phyloP scores from a whole-genome alignment of 1,140 invertebrate species.

The Drosophila pandora region DNA sequence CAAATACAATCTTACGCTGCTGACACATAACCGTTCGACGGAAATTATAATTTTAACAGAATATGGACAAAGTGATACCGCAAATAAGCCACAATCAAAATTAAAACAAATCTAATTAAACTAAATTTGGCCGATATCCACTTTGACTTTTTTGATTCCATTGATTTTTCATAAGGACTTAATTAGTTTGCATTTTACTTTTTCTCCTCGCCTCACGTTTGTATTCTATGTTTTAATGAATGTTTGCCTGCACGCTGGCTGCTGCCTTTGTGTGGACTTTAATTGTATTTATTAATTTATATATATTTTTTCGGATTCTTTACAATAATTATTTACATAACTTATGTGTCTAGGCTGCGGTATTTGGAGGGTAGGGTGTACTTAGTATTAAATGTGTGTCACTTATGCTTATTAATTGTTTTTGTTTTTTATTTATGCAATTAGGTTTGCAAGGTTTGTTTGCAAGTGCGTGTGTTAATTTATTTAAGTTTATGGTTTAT shows the following conservation, averaged over 20 bases:
- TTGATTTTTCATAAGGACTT: constrained; percentile 50
- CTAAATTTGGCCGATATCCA: constrained; percentile 48
- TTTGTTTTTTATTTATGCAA: constrained; percentile 45
- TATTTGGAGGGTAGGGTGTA: constrained; percentile 77
- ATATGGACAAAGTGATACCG: constrained; percentile 21
- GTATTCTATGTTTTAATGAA: constrained; percentile 61
- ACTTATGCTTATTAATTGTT: constrained; percentile 76
- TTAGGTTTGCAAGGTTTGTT: constrained; percentile 50
- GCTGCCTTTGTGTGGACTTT: constrained; percentile 48
- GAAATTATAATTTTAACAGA: constrained; percentile 35
- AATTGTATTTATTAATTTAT: constrained; percentile 48
- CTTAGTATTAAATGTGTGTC: constrained; percentile 73
- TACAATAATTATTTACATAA: constrained; percentile 79
- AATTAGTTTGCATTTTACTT: constrained; percentile 51
- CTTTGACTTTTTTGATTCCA: constrained; percentile 42
- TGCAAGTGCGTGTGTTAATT: constrained; percentile 64
- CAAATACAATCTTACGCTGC: constrained; percentile 53
- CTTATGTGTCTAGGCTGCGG: constrained; percentile 73
- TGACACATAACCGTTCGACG: constrained; percentile 40
- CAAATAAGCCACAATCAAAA: constrained; percentile 68
- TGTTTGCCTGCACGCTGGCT: constrained; percentile 49
- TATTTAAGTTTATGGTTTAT: constrained; percentile 67
- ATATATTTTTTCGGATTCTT: constrained; percentile 37
- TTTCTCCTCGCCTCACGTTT: constrained; percentile 19
- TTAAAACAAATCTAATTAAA: constrained; percentile 64